phyloP scores from a whole-genome alignment of 2,113 vertebrate genomes.

The Sclerurus mexicanus region DNA sequence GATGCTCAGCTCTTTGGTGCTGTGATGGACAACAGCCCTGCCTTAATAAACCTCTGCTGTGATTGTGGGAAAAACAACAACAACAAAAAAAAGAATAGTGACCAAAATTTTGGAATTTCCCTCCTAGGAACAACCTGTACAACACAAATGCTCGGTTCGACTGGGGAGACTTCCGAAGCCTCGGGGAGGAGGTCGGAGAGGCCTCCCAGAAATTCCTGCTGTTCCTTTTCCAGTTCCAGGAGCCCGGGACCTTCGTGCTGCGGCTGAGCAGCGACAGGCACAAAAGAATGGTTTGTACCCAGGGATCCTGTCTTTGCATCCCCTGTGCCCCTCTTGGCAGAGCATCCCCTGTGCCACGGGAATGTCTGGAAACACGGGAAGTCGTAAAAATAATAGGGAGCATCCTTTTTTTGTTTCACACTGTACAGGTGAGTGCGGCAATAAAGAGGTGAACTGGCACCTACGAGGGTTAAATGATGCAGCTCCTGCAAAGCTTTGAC shows the following conservation, averaged over 20 bases:
- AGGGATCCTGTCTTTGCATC: not conserved
- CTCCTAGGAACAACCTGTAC: slow-evolving; percentile 83
- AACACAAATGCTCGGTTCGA: slow-evolving; percentile 85
- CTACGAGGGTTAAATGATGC: not conserved
- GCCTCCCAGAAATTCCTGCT: slow-evolving; percentile 56
- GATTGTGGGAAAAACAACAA: not conserved
- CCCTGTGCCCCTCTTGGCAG: not conserved
- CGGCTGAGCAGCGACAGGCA: slow-evolving; percentile 80
- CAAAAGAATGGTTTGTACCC: slow-evolving; percentile 80
- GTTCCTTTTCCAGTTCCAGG: slow-evolving; percentile 78
- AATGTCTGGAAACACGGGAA: not conserved
- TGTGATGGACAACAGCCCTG: not conserved
- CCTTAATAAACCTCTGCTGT: not conserved
- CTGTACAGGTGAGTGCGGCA: not conserved
- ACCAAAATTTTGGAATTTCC: not conserved
- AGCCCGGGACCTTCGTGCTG: slow-evolving; percentile 85
- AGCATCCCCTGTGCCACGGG: not conserved
- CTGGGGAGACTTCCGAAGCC: slow-evolving; percentile 83
- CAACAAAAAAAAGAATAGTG: rapidly evolving
- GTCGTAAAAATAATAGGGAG: not conserved
- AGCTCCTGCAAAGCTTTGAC: not conserved
- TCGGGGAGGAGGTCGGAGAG: slow-evolving; percentile 73
- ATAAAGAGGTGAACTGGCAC: too few species aligned
- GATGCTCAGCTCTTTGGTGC: not conserved
- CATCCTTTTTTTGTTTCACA: not conserved